Conservation (phyloP, 1,140 invertebrate genomes). For the Eciton burchellii region DNA sequence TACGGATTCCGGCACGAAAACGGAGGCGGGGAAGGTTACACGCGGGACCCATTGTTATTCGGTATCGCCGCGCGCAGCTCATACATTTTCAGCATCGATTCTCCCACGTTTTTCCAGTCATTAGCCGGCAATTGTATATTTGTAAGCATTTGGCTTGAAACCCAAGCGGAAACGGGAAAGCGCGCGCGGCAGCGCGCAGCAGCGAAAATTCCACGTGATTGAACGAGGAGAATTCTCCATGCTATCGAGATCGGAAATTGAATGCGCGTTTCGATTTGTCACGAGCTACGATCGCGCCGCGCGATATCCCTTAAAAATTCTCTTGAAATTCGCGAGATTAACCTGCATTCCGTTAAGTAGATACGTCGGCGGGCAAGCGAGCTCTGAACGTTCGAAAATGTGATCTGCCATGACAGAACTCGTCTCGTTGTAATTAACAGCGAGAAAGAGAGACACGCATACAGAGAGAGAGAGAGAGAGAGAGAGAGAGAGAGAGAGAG, state of each 20-base stretch:
- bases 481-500: no score
- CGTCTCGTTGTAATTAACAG: constrained; percentile 26
- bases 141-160: constrained; percentile 50
- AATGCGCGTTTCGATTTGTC: constrained; percentile 18
- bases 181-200: constrained; percentile 11
- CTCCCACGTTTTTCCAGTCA: constrained; percentile 57
- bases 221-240: not conserved
- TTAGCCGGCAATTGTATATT: constrained; percentile 56
- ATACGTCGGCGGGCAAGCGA: not conserved
- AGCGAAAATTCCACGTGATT: constrained; percentile 26
- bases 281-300: not conserved
- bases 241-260: constrained; percentile 42
- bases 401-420: not conserved
- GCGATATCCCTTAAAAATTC: not conserved
- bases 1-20: constrained; percentile 48
- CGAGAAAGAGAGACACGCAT: no score
- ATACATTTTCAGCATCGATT: constrained; percentile 62
- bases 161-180: constrained; percentile 33
- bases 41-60: constrained; percentile 42
- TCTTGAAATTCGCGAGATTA: not conserved
- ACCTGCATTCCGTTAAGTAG: not conserved
- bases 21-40: constrained; percentile 34
- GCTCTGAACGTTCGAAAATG: not conserved
- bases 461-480: no score
- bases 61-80: not conserved